Conservation (phyloP, 2,888 invertebrate species). For the Stenodema calcarata region DNA sequence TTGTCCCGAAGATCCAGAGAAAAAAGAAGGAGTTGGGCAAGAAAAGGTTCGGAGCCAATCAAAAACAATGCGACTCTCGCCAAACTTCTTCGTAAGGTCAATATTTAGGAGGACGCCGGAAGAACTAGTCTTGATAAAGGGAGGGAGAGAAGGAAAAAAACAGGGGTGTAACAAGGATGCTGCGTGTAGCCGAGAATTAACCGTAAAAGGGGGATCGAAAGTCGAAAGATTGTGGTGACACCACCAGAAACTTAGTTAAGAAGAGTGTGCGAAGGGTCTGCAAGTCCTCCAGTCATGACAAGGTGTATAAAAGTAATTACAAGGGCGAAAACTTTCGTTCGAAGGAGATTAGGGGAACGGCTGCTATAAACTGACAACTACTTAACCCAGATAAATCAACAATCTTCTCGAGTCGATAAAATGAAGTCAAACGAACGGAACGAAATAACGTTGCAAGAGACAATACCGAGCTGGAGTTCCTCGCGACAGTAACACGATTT, state of each 20-base stretch:
- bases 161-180: slow-evolving; percentile 6
- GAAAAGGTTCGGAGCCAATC: slow-evolving; percentile 34
- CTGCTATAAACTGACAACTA: neutral
- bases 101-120: slow-evolving; percentile 12
- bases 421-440: neutral
- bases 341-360: neutral
- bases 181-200: neutral
- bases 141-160: neutral
- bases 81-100: slow-evolving; percentile 21
- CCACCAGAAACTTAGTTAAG: slow-evolving; percentile 35
- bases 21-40: neutral
- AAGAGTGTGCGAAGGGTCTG: slow-evolving; percentile 10
- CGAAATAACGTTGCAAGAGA: neutral
- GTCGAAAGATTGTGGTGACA: slow-evolving; percentile 26
- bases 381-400: slow-evolving; percentile 7
- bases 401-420: neutral
- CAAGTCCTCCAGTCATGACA: neutral
- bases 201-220: neutral
- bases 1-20: neutral
- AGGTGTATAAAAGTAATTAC: slow-evolving; percentile 46
- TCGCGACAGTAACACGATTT: neutral
- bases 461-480: neutral
- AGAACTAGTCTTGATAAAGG: neutral
- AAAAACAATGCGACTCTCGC: slow-evolving; percentile 45
- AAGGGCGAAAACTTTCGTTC: neutral